phyloP scores from a whole-genome alignment of 2,888 invertebrate genomes.

The Temnothorax ravouxi region DNA sequence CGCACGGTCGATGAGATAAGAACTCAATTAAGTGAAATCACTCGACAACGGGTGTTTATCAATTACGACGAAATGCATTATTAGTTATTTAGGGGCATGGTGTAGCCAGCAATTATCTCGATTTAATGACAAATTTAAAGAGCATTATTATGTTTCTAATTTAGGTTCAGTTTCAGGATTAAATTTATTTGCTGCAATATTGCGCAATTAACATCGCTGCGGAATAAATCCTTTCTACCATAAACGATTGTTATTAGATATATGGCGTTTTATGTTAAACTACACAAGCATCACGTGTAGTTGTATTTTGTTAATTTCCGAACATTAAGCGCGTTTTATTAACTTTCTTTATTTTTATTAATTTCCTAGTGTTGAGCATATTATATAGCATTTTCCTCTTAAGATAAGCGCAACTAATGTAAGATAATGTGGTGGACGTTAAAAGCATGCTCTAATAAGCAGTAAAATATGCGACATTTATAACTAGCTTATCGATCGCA shows the following conservation, averaged over 20 bases:
- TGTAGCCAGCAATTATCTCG: not conserved
- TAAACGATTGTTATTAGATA: not conserved
- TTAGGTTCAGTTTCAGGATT: not conserved
- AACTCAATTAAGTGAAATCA: slow-evolving; percentile 46
- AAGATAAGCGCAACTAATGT: slow-evolving; percentile 22
- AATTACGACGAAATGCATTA: not conserved
- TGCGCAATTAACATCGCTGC: not conserved
- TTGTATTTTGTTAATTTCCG: slow-evolving; percentile 19
- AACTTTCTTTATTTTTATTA: not conserved
- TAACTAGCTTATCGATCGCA: slow-evolving; percentile 69
- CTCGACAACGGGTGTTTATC: slow-evolving; percentile 18
- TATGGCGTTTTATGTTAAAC: not conserved
- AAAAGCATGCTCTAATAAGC: slow-evolving; percentile 63
- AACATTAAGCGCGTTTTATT: slow-evolving; percentile 1
- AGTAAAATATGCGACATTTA: slow-evolving; percentile 67
- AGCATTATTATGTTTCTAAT: not conserved
- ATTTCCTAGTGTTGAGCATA: not conserved
- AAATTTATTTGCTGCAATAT: not conserved
- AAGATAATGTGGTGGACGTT: slow-evolving; percentile 56
- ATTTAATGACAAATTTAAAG: slow-evolving; percentile 3
- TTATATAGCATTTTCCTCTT: not conserved
- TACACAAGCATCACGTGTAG: not conserved
- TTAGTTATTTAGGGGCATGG: not conserved
- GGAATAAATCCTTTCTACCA: not conserved
- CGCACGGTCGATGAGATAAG: slow-evolving; percentile 49